Conservation (phyloP, 2,888 invertebrate genomes). For the Drosophila maculinotata region DNA sequence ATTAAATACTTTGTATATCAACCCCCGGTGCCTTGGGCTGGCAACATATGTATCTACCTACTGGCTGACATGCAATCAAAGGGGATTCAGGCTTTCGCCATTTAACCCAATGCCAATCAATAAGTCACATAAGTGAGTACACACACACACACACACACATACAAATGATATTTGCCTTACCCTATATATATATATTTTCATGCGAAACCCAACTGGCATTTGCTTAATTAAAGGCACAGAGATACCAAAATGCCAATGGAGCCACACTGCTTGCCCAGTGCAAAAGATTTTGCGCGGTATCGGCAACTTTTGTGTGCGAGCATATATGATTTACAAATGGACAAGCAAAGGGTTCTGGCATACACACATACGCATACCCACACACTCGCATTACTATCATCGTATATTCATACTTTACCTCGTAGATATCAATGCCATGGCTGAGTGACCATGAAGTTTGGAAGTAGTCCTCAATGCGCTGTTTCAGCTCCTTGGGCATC, state of each 20-base stretch:
- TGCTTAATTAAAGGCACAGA: constrained; percentile 76
- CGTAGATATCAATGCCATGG: constrained; percentile 98
- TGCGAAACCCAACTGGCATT: constrained; percentile 58
- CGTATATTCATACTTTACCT: constrained; percentile 88
- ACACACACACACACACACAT: neutral
- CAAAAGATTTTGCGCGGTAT: constrained; percentile 50
- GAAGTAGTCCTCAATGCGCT: constrained; percentile 98
- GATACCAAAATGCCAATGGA: constrained; percentile 49
- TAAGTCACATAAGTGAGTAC: constrained; percentile 59
- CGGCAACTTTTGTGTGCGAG: constrained; percentile 56
- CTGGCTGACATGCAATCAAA: constrained; percentile 63
- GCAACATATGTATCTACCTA: constrained; percentile 13
- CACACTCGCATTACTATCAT: too few species aligned
- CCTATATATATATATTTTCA: constrained; percentile 4
- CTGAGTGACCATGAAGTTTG: constrained; percentile 99
- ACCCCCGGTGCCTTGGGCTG: constrained; percentile 23
- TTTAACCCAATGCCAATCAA: constrained; percentile 72
- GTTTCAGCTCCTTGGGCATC: constrained; percentile 97
- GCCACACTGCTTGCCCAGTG: constrained; percentile 14
- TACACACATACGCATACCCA: constrained; percentile 41
- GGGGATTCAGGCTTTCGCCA: constrained; percentile 50
- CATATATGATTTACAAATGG: constrained; percentile 35
- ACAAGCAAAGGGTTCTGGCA: neutral
- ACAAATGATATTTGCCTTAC: constrained; percentile 15
- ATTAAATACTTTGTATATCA: constrained; percentile 23